Evolutionary conservation across 2,113 vertebrate species (phyloP).

Genomic region (Redunca redunca): DNA sequence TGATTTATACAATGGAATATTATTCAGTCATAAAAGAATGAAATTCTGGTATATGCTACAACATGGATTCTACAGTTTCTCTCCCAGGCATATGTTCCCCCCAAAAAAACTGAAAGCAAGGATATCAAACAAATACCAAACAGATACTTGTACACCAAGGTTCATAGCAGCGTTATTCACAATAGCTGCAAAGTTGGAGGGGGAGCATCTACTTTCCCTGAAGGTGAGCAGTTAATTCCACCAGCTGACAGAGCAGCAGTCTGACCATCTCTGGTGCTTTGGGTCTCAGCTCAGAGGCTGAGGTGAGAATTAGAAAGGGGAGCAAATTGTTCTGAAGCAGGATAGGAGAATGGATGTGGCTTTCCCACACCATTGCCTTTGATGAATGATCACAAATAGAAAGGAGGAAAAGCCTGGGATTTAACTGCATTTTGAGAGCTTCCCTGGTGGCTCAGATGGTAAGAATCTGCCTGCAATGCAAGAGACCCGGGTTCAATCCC

Average conservation of each 20-base stretch:
- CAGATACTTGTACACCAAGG: background rate
- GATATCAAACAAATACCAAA: background rate
- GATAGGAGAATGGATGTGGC: background rate
- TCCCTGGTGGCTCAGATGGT: background rate
- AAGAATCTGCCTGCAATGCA: background rate
- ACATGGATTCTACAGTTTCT: background rate
- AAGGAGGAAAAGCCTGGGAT: background rate
- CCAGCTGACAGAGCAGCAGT: background rate
- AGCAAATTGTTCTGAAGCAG: background rate
- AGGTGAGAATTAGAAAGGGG: background rate
- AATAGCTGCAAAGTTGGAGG: background rate
- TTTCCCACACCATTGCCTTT: background rate
- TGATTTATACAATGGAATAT: background rate
- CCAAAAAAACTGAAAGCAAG: background rate
- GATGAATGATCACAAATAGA: background rate
- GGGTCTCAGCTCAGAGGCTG: background rate
- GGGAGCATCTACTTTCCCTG: background rate
- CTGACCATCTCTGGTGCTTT: background rate
- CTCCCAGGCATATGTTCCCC: background rate
- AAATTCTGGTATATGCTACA: background rate
- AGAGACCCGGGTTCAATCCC: background rate
- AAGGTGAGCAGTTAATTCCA: background rate
- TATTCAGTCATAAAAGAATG: background rate
- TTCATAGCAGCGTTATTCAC: background rate
- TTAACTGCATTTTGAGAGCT: background rate